These are phyloP conservation scores for Campoplex nolae DNA, from an alignment of 2,888 invertebrate species.

Conservation along the genomic window DNA sequence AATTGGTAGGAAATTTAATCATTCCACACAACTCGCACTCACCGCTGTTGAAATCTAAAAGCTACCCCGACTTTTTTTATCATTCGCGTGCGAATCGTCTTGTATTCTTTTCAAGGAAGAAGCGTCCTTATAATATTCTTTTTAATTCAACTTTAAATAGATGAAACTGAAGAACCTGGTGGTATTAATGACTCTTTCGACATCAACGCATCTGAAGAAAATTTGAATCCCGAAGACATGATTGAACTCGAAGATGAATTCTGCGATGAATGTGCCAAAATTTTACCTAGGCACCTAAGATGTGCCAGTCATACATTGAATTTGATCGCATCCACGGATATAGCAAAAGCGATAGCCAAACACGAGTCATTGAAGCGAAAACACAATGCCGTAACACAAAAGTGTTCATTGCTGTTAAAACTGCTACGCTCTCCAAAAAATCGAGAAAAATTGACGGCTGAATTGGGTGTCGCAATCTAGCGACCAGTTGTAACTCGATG, in stretches of 20 bases:
- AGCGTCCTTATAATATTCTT: background rate
- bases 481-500: conserved; percentile 10
- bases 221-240: background rate
- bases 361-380: background rate
- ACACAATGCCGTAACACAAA: background rate
- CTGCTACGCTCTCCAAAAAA: conserved; percentile 6
- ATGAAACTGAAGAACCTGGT: background rate
- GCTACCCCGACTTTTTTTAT: background rate
- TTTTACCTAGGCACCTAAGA: background rate
- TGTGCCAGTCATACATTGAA: background rate
- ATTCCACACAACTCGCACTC: too few species aligned
- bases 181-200: background rate
- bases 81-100: background rate
- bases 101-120: background rate
- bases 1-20: too few species aligned
- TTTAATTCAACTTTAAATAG: background rate
- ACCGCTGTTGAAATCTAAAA: too few species aligned
- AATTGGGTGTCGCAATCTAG: background rate
- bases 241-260: background rate
- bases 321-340: background rate
- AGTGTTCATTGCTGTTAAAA: background rate
- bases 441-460: background rate
- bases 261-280: background rate
- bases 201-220: background rate
- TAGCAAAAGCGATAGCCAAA: background rate